phyloP scores from a whole-genome alignment of 1,140 invertebrate species.

The Sycophila sp. region DNA sequence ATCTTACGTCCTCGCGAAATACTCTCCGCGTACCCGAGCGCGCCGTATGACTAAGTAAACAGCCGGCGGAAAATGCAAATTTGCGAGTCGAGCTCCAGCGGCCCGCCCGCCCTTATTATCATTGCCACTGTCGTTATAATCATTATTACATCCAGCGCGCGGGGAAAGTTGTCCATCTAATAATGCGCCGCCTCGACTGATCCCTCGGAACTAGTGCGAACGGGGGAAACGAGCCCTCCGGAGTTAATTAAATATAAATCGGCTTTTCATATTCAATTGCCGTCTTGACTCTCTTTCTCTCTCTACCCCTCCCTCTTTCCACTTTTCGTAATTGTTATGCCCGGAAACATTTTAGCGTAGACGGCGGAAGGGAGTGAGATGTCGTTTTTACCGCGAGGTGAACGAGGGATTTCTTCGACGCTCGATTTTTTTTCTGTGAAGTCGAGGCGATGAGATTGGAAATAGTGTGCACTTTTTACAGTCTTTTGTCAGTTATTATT shows the following conservation, averaged over 20 bases:
- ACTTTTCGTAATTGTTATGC: too few species aligned
- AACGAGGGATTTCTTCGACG: too few species aligned
- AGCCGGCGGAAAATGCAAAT: constrained; percentile 21
- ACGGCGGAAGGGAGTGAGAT: too few species aligned
- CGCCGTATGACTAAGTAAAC: constrained; percentile 29
- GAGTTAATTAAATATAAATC: constrained; percentile 23
- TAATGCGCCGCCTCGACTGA: neutral
- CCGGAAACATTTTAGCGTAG: too few species aligned
- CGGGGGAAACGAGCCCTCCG: neutral
- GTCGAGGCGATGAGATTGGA: too few species aligned
- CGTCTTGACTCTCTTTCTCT: neutral
- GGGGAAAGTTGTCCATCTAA: constrained; percentile 15
- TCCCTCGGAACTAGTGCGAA: neutral
- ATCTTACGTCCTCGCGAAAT: constrained; percentile 1
- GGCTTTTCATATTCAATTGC: constrained; percentile 29
- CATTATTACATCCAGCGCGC: constrained; percentile 3
- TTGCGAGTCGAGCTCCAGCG: too few species aligned
- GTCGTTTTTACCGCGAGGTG: too few species aligned
- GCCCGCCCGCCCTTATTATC: neutral
- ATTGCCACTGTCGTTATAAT: constrained; percentile 3
- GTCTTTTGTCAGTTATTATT: too few species aligned
- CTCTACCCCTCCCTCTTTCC: too few species aligned
- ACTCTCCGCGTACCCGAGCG: constrained; percentile 1
- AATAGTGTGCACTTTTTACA: too few species aligned
- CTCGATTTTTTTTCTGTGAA: too few species aligned